Base-by-base conservation (phyloP, 2,888 invertebrate genomes). In the Lasioglossum vierecki region DNA sequence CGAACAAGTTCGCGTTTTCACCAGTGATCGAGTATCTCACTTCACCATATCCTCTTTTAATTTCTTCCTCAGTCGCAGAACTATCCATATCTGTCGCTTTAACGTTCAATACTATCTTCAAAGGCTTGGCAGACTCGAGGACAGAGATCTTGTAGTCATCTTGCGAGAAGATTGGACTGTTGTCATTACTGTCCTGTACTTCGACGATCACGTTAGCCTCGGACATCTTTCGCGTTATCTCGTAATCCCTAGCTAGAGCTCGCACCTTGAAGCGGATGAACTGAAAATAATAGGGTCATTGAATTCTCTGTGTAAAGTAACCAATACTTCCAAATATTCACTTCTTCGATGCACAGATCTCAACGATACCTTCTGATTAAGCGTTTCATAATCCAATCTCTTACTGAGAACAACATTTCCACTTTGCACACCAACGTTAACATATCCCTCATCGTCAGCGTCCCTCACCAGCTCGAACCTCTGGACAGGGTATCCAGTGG, bases 171-270 rank as follows among this genome's bases (percentile, higher is more conserved):
- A 96, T 95, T 0, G 98, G 98, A 84, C 96, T 96, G 93, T 98
- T 97, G 92, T 98, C 98, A 92, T 98, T 98, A 0, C 97, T 96
- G 93, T 98, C 98, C 76, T 96, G 95, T 0, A 98, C 96, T 87
- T 96, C 96, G 41, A 98, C 96, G 68, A 96, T 96, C 1, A 98
- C 96, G 86, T 96, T 96, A 0, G 97, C 97, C 77, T 96, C 96
- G 68, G 97, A 97, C 92, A 96, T 96, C 84, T 96, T 96, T 30
- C 93, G 90, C 11, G 95, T 95, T 91, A 92, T 95, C 88, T 93
- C 95, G 88, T 91, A 95, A 89, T 91, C 94, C 76, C 92, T 95
- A 80, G 92, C 95, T 84, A 91, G 94, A 83, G 96, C 96, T 80
- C 95, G 93, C 18, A 96, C 96, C 93, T 95, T 95, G 84, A 96